These are phyloP conservation scores for Acheta domesticus DNA, from an alignment of 2,888 invertebrate genomes.

Conservation along the genomic window DNA sequence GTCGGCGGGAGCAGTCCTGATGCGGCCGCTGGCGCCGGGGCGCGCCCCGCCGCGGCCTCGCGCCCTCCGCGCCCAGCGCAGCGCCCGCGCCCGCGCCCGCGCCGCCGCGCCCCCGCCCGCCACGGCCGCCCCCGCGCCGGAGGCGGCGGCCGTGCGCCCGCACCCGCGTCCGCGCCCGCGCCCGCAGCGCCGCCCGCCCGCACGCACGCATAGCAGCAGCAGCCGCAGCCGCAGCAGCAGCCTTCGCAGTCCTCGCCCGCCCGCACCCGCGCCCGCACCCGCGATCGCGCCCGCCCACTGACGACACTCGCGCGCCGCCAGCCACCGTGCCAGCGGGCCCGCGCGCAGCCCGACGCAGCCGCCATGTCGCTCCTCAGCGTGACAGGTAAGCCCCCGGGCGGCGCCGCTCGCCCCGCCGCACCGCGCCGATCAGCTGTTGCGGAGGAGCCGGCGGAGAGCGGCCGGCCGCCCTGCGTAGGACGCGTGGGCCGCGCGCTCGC, in stretches of 20 bases:
- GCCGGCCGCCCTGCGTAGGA: background rate
- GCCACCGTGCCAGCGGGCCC: background rate
- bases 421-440: no score
- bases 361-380: constrained; percentile 10
- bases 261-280: background rate
- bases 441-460: background rate
- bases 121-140: background rate
- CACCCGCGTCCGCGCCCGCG: background rate
- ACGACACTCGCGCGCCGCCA: background rate
- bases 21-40: background rate
- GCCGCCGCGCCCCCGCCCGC: background rate
- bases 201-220: background rate
- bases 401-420: no score
- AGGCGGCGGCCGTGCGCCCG: background rate
- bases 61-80: background rate
- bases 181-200: background rate
- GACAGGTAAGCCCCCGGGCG: background rate
- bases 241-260: background rate
- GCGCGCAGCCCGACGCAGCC: background rate
- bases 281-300: background rate
- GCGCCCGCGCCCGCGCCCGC: background rate
- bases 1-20: background rate
- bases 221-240: background rate
- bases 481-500: background rate
- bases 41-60: background rate